A percentile compares a stretch with the other conserved stretches of the same genome.
Conservation (phyloP, 2,888 invertebrate species). For the Orgyia antiqua region DNA sequence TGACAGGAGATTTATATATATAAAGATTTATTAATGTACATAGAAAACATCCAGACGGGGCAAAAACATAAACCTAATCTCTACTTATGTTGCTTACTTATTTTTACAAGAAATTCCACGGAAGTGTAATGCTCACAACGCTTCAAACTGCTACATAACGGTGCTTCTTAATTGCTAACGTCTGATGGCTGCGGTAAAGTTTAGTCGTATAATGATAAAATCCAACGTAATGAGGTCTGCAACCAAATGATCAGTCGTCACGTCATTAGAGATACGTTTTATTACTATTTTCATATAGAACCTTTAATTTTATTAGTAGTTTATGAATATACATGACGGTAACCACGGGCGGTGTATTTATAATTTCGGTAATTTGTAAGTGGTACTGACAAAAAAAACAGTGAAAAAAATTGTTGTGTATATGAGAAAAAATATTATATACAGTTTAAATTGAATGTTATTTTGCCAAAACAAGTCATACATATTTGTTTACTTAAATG, state of each 20-base stretch:
- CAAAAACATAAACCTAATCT: too few relatives aligned
- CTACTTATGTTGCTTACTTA: too few relatives aligned
- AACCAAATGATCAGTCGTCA: conserved; percentile 15
- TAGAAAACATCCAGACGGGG: too few relatives aligned
- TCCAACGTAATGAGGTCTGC: conserved; percentile 9
- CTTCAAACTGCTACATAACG: neutral
- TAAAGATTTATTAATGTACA: too few relatives aligned
- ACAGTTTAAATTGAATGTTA: too few relatives aligned
- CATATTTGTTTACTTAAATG: too few relatives aligned
- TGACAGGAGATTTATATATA: too few relatives aligned
- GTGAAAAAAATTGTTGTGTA: conserved; percentile 19
- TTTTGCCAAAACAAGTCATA: too few relatives aligned
- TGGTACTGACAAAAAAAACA: too few relatives aligned
- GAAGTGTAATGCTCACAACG: too few relatives aligned
- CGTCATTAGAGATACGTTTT: conserved; percentile 19
- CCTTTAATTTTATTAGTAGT: conserved; percentile 27
- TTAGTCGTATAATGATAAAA: conserved; percentile 7
- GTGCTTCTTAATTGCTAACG: conserved; percentile 6
- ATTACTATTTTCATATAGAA: conserved; percentile 27
- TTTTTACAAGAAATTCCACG: too few relatives aligned
- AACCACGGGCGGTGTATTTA: conserved; percentile 29
- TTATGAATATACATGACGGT: conserved; percentile 25
- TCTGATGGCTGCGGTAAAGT: conserved; percentile 1
- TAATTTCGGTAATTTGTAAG: too few relatives aligned
- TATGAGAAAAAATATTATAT: conserved; percentile 27